These are phyloP conservation scores for Myripristis murdjan DNA, from an alignment of 2,797 vertebrate species.

Conservation along the genomic window DNA sequence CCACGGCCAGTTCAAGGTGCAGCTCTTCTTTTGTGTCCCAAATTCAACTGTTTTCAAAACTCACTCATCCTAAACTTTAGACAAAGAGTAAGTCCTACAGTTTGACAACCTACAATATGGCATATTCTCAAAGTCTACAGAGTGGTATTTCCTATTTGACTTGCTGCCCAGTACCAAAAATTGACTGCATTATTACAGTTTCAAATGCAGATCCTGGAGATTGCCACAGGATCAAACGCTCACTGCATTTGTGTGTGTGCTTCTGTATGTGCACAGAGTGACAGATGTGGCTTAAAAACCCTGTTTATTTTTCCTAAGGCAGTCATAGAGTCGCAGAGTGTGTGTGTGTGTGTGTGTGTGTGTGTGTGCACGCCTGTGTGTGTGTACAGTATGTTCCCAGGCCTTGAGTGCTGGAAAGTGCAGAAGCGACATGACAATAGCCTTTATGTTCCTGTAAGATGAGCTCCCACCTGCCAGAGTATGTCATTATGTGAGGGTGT, in stretches of 20 bases:
- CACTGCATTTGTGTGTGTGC: constrained; percentile 6
- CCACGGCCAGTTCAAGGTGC: neutral
- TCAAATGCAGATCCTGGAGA: constrained; percentile 24
- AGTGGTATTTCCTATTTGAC: constrained; percentile 20
- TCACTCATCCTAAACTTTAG: neutral
- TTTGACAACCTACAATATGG: neutral
- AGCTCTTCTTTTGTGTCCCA: constrained; percentile 17
- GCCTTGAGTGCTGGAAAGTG: constrained; percentile 51
- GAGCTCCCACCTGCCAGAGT: constrained; percentile 75
- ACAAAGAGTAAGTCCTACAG: neutral
- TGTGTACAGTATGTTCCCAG: constrained; percentile 30
- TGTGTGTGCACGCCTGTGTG: no score
- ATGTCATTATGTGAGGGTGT: constrained; percentile 55
- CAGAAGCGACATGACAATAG: constrained; percentile 69
- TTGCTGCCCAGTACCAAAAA: constrained; percentile 7
- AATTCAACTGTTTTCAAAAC: constrained; percentile 18
- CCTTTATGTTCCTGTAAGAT: constrained; percentile 71
- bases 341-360: constrained; percentile 11
- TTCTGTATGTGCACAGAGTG: constrained; percentile 44
- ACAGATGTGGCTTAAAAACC: constrained; percentile 72
- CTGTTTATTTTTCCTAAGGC: constrained; percentile 66
- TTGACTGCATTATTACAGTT: neutral
- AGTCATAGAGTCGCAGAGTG: constrained; percentile 20
- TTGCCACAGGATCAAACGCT: constrained; percentile 8
- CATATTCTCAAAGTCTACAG: neutral